Percentiles rank a stretch among this genome's conserved stretches.
Conservation (phyloP, 2,888 invertebrate genomes). For the Bugulina stolonifera region DNA sequence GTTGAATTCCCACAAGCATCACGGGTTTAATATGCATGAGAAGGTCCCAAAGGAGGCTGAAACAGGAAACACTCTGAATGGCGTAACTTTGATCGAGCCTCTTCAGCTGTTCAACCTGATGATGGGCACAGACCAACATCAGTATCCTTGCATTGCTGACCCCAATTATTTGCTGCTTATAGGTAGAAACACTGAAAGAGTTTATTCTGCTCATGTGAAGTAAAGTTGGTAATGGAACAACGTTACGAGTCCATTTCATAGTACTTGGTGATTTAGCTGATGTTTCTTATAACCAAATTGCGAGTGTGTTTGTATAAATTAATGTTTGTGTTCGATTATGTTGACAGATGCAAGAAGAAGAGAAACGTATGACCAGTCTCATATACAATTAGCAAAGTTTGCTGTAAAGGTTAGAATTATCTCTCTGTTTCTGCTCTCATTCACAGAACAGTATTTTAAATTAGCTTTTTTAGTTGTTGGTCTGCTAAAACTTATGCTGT, state of each 20-base stretch:
- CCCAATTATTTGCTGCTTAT: constrained; percentile 44
- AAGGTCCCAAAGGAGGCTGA: neutral
- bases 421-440: no score
- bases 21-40: constrained; percentile 11
- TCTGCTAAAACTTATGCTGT: no score
- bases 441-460: no score
- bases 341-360: constrained; percentile 38
- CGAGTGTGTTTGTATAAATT: no score
- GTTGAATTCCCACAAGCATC: neutral
- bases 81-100: constrained; percentile 38
- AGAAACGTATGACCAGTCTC: constrained; percentile 51
- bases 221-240: no score
- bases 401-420: constrained; percentile 35
- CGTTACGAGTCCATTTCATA: no score
- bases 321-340: neutral
- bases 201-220: no score
- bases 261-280: no score
- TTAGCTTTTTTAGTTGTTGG: no score
- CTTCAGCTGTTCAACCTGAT: constrained; percentile 49
- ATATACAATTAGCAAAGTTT: constrained; percentile 50
- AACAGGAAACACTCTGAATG: neutral
- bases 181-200: no score
- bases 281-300: no score
- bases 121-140: constrained; percentile 33
- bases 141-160: constrained; percentile 42